phyloP scores from a whole-genome alignment of 2,797 vertebrate genomes.

The Cyprinella venusta region DNA sequence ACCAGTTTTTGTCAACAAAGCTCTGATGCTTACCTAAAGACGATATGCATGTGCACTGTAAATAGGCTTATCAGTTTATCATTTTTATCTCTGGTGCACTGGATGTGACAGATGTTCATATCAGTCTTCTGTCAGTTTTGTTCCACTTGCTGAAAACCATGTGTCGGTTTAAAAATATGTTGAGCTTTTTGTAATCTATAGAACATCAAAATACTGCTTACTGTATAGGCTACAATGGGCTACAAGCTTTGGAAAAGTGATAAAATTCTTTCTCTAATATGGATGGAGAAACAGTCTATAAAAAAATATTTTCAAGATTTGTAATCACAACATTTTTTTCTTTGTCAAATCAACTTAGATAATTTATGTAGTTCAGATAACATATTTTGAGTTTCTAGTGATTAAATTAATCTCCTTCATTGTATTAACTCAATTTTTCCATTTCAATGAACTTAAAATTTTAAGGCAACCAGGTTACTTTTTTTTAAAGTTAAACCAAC shows the following conservation, averaged over 20 bases:
- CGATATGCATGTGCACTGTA: not conserved
- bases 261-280: too few relatives aligned
- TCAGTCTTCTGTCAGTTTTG: not conserved
- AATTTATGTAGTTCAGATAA: too few relatives aligned
- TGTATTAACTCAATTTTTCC: too few relatives aligned
- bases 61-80: not conserved
- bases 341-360: too few relatives aligned
- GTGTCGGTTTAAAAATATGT: not conserved
- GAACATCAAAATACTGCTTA: not conserved
- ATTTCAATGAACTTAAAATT: too few relatives aligned
- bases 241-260: not conserved
- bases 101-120: slow-evolving; percentile 12
- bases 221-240: not conserved
- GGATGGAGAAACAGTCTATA: too few relatives aligned
- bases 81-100: not conserved
- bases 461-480: too few relatives aligned
- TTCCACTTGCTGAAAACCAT: not conserved
- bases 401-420: too few relatives aligned
- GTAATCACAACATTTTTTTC: too few relatives aligned
- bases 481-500: too few relatives aligned
- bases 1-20: not conserved
- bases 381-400: too few relatives aligned
- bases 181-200: not conserved
- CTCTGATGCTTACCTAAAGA: not conserved
- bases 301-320: too few relatives aligned